Conservation (phyloP, 2,888 invertebrate species). For the Suillia variegata region DNA sequence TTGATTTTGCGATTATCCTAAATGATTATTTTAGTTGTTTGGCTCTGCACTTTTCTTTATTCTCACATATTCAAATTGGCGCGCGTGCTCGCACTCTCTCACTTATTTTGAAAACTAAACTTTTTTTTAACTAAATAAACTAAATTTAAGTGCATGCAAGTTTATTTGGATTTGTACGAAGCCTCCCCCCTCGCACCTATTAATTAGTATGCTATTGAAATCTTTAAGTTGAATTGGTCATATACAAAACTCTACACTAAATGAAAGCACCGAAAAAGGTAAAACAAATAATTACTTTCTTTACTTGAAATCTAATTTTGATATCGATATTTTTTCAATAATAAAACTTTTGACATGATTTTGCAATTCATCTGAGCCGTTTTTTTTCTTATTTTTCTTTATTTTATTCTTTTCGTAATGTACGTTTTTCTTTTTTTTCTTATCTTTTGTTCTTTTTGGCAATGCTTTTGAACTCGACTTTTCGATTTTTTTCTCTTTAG, state of each 20-base stretch:
- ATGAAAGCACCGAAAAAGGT: constrained; percentile 58
- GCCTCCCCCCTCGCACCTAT: too few relatives aligned
- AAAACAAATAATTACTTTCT: constrained; percentile 45
- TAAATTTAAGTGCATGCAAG: too few relatives aligned
- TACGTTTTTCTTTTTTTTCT: constrained; percentile 12
- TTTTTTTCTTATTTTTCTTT: constrained; percentile 10
- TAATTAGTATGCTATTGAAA: constrained; percentile 16
- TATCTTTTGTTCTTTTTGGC: neutral
- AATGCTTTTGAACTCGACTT: neutral
- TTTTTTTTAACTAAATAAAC: too few relatives aligned
- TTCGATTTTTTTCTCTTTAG: neutral
- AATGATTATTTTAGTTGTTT: too few relatives aligned
- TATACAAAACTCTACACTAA: constrained; percentile 53
- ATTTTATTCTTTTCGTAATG: neutral
- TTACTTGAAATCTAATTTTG: constrained; percentile 31
- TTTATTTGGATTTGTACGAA: too few relatives aligned
- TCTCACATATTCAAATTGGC: too few relatives aligned
- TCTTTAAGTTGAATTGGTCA: constrained; percentile 39
- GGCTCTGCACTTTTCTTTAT: too few relatives aligned
- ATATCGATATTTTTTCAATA: constrained; percentile 10
- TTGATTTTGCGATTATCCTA: too few relatives aligned
- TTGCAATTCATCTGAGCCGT: neutral
- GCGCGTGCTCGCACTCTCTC: too few relatives aligned
- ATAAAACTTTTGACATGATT: neutral
- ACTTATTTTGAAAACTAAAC: too few relatives aligned